These are phyloP conservation scores for Chrysaora quinquecirrha DNA, from an alignment of 30 jellyfish, hydroid and myxozoan genomes.

Conservation along the genomic window DNA sequence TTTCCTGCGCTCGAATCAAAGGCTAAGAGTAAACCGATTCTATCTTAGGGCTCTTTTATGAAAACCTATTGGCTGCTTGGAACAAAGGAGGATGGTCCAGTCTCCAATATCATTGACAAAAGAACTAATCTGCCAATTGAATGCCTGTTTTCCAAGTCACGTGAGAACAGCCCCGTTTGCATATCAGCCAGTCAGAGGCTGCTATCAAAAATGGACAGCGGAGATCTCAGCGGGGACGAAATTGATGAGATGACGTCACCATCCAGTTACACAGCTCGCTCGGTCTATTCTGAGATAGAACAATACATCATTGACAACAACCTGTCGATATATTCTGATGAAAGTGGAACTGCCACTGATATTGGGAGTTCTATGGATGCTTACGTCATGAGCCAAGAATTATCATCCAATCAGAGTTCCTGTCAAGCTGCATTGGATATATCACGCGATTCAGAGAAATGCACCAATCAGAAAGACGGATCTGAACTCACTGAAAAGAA, in stretches of 20 bases:
- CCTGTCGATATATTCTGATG: not conserved
- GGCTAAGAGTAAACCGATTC: too few relatives aligned
- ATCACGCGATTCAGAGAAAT: not conserved
- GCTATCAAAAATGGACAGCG: slow-evolving; percentile 15
- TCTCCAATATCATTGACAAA: not conserved
- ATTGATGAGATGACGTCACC: slow-evolving; percentile 23
- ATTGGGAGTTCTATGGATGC: too few relatives aligned
- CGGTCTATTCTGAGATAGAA: not conserved
- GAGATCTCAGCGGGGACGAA: slow-evolving; percentile 1
- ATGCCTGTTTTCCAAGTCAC: slow-evolving; percentile 14
- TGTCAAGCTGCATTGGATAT: not conserved
- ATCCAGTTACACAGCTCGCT: not conserved
- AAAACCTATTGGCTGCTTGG: slow-evolving; percentile 71
- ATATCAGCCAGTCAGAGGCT: slow-evolving; percentile 50
- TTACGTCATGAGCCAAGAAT: too few relatives aligned
- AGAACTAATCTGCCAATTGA: slow-evolving; percentile 1
- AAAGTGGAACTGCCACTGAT: not conserved
- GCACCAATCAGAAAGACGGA: not conserved
- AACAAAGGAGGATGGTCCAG: not conserved
- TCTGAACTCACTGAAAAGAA: slow-evolving; percentile 6
- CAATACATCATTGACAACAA: not conserved
- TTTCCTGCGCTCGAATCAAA: too few relatives aligned
- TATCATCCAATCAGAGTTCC: not conserved
- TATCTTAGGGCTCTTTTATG: slow-evolving; percentile 25
- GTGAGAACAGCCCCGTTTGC: slow-evolving; percentile 37